Conservation (phyloP, 2,888 invertebrate species). For the Smittia sp. region DNA sequence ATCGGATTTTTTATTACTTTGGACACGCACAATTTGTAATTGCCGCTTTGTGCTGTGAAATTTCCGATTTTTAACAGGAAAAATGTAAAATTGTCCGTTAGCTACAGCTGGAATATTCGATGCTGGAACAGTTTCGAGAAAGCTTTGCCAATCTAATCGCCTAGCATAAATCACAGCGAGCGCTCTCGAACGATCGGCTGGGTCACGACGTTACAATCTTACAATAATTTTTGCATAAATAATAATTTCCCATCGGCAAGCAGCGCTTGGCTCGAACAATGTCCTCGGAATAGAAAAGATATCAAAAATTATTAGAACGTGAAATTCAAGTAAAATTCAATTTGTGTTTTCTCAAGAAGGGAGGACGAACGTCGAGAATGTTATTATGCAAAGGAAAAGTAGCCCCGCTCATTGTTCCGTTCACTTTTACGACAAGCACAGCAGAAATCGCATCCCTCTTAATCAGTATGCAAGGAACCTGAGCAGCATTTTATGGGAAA, state of each 20-base stretch:
- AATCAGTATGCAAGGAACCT: slow-evolving; percentile 39
- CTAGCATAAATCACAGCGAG: slow-evolving; percentile 12
- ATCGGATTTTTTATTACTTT: slow-evolving; percentile 14
- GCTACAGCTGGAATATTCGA: background rate
- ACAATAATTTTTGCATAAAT: slow-evolving; percentile 13
- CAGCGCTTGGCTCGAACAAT: background rate
- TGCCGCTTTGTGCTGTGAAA: background rate
- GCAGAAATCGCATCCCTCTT: slow-evolving; percentile 28
- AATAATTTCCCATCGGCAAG: slow-evolving; percentile 11
- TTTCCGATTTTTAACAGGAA: background rate
- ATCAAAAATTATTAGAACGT: slow-evolving; percentile 36
- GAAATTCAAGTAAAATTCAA: slow-evolving; percentile 32
- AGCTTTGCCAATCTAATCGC: background rate
- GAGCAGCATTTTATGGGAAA: slow-evolving; percentile 12
- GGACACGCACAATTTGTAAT: slow-evolving; percentile 31
- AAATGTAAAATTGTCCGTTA: slow-evolving; percentile 1
- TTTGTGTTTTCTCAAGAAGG: background rate
- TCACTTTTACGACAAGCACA: slow-evolving; percentile 20
- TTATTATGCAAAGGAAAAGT: slow-evolving; percentile 37
- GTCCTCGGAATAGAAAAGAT: slow-evolving; percentile 21
- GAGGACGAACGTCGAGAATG: background rate
- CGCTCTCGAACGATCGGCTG: background rate
- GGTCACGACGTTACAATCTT: background rate
- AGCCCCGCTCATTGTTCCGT: slow-evolving; percentile 26
- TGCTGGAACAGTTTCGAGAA: background rate